These are phyloP conservation scores for Dufourea novaeangliae DNA, from an alignment of 1,140 invertebrate genomes.

Conservation along the genomic window DNA sequence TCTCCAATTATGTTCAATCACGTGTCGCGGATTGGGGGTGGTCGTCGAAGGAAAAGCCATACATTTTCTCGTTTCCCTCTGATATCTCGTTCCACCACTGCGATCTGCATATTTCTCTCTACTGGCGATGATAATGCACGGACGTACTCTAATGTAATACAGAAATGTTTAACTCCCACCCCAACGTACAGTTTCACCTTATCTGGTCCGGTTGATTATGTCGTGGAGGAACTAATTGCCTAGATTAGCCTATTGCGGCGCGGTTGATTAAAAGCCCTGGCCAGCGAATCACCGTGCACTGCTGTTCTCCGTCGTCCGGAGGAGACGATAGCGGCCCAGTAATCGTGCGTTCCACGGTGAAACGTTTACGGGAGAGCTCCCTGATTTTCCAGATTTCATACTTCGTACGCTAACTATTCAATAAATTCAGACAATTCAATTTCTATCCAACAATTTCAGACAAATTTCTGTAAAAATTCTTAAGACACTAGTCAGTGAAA, in stretches of 20 bases:
- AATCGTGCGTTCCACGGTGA: too few relatives aligned
- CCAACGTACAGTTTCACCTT: slow-evolving; percentile 38
- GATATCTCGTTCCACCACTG: slow-evolving; percentile 2
- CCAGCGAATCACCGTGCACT: slow-evolving; percentile 16
- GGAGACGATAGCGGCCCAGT: background rate
- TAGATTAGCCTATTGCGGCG: slow-evolving; percentile 49
- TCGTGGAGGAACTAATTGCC: slow-evolving; percentile 49
- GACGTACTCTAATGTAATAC: slow-evolving; percentile 44
- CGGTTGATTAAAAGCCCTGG: slow-evolving; percentile 46
- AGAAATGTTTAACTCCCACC: slow-evolving; percentile 47
- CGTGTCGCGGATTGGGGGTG: too few relatives aligned
- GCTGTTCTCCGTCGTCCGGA: background rate
- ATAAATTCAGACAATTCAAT: too few relatives aligned
- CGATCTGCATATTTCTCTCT: slow-evolving; percentile 37
- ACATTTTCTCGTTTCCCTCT: slow-evolving; percentile 22
- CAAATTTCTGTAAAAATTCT: too few relatives aligned
- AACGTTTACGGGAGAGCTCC: background rate
- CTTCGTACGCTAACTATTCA: too few relatives aligned
- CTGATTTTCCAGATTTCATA: too few relatives aligned
- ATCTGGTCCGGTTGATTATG: slow-evolving; percentile 41
- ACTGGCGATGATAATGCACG: slow-evolving; percentile 33
- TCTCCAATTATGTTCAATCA: too few relatives aligned
- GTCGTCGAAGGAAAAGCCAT: too few relatives aligned
- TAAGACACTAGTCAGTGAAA: too few relatives aligned
- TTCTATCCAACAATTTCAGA: too few relatives aligned